Conservation (phyloP, 2,888 invertebrate genomes). For the Phasia obesa region DNA sequence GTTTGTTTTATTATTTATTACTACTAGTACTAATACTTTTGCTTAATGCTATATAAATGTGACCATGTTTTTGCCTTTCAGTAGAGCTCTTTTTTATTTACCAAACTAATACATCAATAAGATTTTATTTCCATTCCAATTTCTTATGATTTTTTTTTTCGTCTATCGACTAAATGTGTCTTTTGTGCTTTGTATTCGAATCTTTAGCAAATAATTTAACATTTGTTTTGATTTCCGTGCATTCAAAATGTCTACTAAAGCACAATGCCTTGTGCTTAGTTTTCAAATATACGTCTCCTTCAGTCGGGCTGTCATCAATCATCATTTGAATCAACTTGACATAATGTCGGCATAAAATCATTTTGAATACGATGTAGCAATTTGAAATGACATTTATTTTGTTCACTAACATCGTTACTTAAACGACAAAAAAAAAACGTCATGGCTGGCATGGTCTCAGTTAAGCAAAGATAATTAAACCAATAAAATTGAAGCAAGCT, state of each 20-base stretch:
- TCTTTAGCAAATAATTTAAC: not conserved
- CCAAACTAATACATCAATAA: not conserved
- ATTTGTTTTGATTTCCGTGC: slow-evolving; percentile 13
- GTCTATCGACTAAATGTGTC: not conserved
- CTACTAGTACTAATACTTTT: no score
- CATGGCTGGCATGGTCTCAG: not conserved
- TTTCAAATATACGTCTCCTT: slow-evolving; percentile 30
- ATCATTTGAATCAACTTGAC: slow-evolving; percentile 44
- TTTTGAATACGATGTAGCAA: slow-evolving; percentile 30
- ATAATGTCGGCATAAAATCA: slow-evolving; percentile 49
- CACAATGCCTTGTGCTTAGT: not conserved
- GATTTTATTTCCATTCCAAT: not conserved
- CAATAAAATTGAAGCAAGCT: not conserved
- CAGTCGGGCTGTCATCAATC: slow-evolving; percentile 45
- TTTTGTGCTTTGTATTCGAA: not conserved
- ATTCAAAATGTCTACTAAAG: slow-evolving; percentile 3
- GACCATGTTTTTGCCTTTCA: no score
- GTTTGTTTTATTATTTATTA: no score
- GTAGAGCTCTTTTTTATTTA: no score
- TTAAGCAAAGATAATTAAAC: slow-evolving; percentile 23
- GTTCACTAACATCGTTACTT: not conserved
- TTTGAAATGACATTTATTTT: slow-evolving; percentile 61
- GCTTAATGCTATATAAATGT: no score
- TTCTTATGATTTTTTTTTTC: no score
- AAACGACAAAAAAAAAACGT: not conserved